Evolutionary conservation across 2,888 invertebrate genomes (phyloP), one percentile per base, ranked within the genome.

Genomic region (Dolichomitus sp.): DNA sequence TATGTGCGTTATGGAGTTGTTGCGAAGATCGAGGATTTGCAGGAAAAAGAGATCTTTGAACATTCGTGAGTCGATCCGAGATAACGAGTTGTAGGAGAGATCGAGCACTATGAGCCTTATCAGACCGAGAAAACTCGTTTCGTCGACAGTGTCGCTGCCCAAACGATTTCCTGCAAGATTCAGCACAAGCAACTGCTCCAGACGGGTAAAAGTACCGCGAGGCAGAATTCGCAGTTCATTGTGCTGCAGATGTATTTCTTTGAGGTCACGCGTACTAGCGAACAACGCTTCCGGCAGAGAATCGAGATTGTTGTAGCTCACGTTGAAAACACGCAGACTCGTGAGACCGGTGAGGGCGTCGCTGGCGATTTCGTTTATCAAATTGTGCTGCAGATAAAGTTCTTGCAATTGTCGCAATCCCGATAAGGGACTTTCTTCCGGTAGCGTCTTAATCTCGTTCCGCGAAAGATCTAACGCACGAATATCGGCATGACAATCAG

Each of bases 41-140:
- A 98, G 94, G 91, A 97, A 97, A 92, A 97, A 97, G 84, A 98
- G 94, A 92, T 98, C 98, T 93, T 97, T 97, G 94, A 98, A 98
- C 70, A 97, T 97, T 88, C 96, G 96, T 17, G 97, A 96, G 89
- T 98, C 98, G 86, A 98, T 96, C 87, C 97, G 95, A 0, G 97
- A 97, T 45, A 98, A 94, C n/a, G 96, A 96, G 91, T 98, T 98
- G 92, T 97, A 97, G 2, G 98, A 97, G 85, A 98, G 94, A 94
- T 98, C 98, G 88, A 98, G 94, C 65, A 98, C 96, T 89, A 98
- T 97, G 88, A 98, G 95, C 14, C 98, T 95, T 87, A 98, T 97
- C 84, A 98, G 95, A 83, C 98, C 98, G 85, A 97, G 95, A 93
- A 98, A 98, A 30, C 98, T 98, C 70, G 97, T 97, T 79, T 97